Conservation (phyloP, 2,113 vertebrate species). For the Narcine bancroftii region DNA sequence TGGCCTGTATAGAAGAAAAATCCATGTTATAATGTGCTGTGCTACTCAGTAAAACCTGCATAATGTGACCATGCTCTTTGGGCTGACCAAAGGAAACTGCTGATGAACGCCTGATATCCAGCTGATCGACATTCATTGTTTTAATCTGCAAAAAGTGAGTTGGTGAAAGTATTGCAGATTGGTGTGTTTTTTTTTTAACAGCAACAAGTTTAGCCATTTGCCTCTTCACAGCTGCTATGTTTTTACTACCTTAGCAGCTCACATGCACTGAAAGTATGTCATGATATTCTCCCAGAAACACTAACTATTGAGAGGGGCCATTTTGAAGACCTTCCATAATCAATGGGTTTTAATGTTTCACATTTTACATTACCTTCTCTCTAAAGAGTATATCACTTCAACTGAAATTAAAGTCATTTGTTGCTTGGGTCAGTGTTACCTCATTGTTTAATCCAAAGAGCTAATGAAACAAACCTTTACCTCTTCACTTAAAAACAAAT, state of each 20-base stretch:
- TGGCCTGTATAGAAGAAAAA: slow-evolving; percentile 58
- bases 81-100: slow-evolving; percentile 9
- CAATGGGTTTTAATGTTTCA: background rate
- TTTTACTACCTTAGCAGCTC: background rate
- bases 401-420: slow-evolving; percentile 7
- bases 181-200: slow-evolving; percentile 16
- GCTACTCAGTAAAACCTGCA: slow-evolving; percentile 34
- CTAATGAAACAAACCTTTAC: background rate
- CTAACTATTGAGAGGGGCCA: background rate
- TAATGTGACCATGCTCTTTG: slow-evolving; percentile 31
- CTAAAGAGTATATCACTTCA: background rate
- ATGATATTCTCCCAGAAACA: slow-evolving; percentile 19
- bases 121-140: slow-evolving; percentile 21
- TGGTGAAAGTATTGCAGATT: slow-evolving; percentile 7
- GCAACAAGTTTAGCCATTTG: slow-evolving; percentile 21
- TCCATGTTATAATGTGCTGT: slow-evolving; percentile 54
- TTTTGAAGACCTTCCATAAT: background rate
- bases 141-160: background rate
- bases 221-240: slow-evolving; percentile 25
- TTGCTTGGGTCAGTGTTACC: background rate
- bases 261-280: background rate
- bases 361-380: background rate
- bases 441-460: background rate
- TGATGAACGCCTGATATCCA: background rate
- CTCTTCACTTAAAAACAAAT: background rate